These are phyloP conservation scores for Bubo bubo DNA, from an alignment of 2,113 vertebrate species.

Conservation along the genomic window DNA sequence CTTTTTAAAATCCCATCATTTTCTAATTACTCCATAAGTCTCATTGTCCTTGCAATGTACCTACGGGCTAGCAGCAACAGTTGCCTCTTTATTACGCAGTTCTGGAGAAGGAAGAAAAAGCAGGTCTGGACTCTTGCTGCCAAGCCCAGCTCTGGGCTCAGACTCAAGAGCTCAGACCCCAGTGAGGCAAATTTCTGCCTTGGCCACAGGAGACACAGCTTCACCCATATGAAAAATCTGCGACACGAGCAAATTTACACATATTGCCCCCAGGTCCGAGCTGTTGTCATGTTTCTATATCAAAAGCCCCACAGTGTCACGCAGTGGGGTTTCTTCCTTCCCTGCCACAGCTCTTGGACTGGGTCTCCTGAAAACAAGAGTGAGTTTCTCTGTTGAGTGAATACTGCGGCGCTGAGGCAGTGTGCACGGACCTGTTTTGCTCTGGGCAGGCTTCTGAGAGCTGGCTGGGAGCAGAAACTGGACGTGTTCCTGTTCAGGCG, in stretches of 20 bases:
- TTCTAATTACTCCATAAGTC: neutral
- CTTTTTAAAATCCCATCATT: neutral
- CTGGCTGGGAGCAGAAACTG: neutral
- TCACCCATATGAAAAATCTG: neutral
- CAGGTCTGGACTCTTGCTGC: neutral
- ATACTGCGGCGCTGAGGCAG: neutral
- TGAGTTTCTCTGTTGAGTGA: neutral
- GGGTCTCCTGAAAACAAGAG: neutral
- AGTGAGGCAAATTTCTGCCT: neutral
- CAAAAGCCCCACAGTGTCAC: rapidly evolving
- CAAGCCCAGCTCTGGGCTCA: neutral
- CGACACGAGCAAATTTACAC: rapidly evolving
- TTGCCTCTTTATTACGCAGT: neutral
- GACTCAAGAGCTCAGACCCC: neutral
- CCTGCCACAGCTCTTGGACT: rapidly evolving
- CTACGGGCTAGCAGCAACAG: neutral
- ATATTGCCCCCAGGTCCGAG: rapidly evolving
- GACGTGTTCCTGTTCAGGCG: rapidly evolving
- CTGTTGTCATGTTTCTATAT: neutral
- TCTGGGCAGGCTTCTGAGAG: neutral
- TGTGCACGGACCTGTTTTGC: rapidly evolving
- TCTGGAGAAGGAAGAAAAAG: neutral
- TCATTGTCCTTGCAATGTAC: rapidly evolving
- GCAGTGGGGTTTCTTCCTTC: neutral
- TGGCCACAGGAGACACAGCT: neutral